Conservation (phyloP, 2,888 invertebrate species). For the Alitta virens region DNA sequence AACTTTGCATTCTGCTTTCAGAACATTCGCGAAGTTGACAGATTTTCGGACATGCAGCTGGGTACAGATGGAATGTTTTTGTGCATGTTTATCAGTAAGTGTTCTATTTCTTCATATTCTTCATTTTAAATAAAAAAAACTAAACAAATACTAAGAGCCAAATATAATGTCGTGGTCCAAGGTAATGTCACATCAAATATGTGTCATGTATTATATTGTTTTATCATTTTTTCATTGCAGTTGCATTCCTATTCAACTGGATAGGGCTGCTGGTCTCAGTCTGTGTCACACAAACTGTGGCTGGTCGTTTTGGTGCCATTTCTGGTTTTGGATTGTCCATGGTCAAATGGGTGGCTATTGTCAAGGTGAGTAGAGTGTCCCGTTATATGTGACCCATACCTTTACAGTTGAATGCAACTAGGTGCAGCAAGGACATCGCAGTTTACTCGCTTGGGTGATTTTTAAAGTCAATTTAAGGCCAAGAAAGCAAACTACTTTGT, state of each 20-base stretch:
- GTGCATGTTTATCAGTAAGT: constrained; percentile 81
- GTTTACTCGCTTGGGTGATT: too few species aligned
- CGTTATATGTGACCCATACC: not conserved
- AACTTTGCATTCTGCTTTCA: too few species aligned
- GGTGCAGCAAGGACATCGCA: too few species aligned
- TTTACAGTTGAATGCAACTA: not conserved
- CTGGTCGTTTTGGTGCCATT: constrained; percentile 86
- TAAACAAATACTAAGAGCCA: too few species aligned
- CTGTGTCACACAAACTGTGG: constrained; percentile 92
- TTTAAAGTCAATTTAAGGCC: too few species aligned
- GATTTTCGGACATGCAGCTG: constrained; percentile 66
- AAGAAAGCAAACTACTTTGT: too few species aligned
- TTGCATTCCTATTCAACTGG: constrained; percentile 95
- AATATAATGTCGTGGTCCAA: too few species aligned
- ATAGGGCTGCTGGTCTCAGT: constrained; percentile 87
- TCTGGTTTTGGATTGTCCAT: constrained; percentile 83
- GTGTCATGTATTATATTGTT: too few species aligned
- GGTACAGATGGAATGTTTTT: constrained; percentile 93
- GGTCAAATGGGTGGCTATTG: constrained; percentile 92
- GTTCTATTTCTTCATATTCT: not conserved
- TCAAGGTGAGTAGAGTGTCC: constrained; percentile 62
- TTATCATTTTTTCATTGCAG: constrained; percentile 63
- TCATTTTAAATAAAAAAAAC: too few species aligned
- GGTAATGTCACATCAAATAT: too few species aligned
- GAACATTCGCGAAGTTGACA: constrained; percentile 57